Base-by-base conservation (phyloP, 2,888 invertebrate species). In the Thereva unica region DNA sequence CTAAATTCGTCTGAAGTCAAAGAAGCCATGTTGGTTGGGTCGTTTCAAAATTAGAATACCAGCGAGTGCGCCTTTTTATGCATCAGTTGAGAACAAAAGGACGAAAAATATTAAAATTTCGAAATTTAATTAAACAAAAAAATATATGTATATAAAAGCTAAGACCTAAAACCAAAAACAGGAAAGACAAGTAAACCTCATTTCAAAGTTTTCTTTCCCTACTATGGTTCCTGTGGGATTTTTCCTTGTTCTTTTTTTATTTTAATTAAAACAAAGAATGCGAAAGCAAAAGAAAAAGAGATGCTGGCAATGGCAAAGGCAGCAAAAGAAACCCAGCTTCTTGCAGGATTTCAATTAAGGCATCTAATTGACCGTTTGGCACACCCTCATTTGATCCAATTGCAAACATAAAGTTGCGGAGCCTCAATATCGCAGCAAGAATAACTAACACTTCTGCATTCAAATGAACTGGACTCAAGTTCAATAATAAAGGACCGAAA, bases 351-450 rank as follows among this genome's bases (percentile, higher is more conserved):
- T 61, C 61, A 61, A 61, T 61, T 61, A 61, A 61, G 61, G 61
- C 61, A 61, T 61, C 61, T 61, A 61, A 61, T 61, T 61, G 61
- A 61, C 61, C 61, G 50, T 61, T 61, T 50, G 61, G 61, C 61
- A 61, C 50, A 23, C 61, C 61, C 61, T 61, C 61, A 61, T 61
- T 61, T 61, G 61, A 61, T 61, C 61, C 61, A 61, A 61, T 61
- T 61, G 61, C 61, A 50, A 50, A 45, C 61, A 61, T 61, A 61
- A 61, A 61, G 50, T 61, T 34, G 38, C 41, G 23, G 50, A 41
- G 50, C 38, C 41, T 50, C 49, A 40, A 23, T 50, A 50, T 50
- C 41, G 34, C 23, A 59, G 57, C 45, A 37, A 37, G 57, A 37
- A 59, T 59, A 59, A 59, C 57, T 59, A 59, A 59, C 47, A 59